Evolutionary conservation across 2,888 invertebrate genomes (phyloP), one percentile per base, ranked within the genome.

Genomic region (Leuctra nigra): DNA sequence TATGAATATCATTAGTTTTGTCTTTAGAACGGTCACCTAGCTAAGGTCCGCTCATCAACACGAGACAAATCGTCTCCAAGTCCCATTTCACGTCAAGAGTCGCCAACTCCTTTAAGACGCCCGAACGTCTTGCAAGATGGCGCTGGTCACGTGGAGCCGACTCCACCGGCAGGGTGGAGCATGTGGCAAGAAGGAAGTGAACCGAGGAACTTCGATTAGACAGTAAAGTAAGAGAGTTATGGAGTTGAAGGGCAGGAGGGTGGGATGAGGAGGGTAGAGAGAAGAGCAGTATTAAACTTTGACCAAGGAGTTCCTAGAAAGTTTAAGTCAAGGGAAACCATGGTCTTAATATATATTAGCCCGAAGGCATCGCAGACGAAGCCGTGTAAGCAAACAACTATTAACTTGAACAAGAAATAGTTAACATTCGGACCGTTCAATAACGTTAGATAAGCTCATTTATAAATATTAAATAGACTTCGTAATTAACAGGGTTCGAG

Each of bases 281-380:
- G 44, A 47, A 46, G 47, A 29, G 38, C 33, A 29, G 54, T 38
- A 53, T 53, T 57, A 53, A 57, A 57, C 57, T 57, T 54, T 53
- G 57, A 54, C 57, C 53, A 57, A 57, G 57, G 57, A 57, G 57
- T 57, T 57, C 39, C 38, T 46, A 48, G 52, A 33, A 50, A 33
- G 16, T 50, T 50, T 50, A 33, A 50, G 50, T 50, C 50, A 50
- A 50, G 50, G 22, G 50, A 50, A 44, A 18, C 50, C 48, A 20
- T 13, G 50, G 50, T 50, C 50, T 50, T 50, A 50, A 50, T 50
- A 50, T 23, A 23, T 41, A 44, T 44, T 44, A 16, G 44, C 44
- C 44, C 23, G n/a, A 23, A 44, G 44, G 20, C n/a, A 44, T n/a
- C n/a, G 25, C 29, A 18, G 18, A 29, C 36, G 23, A n/a, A 48